Evolutionary conservation across 1,140 invertebrate genomes (phyloP).

Genomic region (Ladona fulva): DNA sequence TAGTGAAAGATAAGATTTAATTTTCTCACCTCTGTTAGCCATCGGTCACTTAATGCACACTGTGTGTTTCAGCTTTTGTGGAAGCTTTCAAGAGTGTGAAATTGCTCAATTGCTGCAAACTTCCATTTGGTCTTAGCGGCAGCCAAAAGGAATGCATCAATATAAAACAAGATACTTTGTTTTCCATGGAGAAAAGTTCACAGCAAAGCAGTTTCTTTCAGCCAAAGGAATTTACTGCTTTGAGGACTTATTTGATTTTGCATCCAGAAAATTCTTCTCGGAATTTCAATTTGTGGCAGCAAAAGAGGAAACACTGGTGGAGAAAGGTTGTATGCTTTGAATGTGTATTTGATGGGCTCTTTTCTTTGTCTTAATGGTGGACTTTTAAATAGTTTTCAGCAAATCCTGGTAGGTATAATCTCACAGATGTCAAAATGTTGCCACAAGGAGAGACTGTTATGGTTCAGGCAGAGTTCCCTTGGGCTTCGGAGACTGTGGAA

Average conservation of each 20-base stretch:
- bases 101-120: constrained; percentile 23
- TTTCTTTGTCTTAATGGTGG: background rate
- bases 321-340: constrained; percentile 11
- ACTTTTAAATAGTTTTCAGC: constrained; percentile 49
- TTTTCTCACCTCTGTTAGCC: too few relatives aligned
- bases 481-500: constrained; percentile 25
- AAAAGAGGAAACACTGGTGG: constrained; percentile 16
- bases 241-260: background rate
- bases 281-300: constrained; percentile 12
- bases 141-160: constrained; percentile 24
- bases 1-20: too few relatives aligned
- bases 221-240: background rate
- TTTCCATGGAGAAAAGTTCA: background rate
- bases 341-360: constrained; percentile 20
- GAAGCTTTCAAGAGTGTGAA: constrained; percentile 21
- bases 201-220: background rate
- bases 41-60: background rate
- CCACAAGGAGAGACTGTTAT: constrained; percentile 35
- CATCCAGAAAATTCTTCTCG: background rate
- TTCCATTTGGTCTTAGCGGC: constrained; percentile 47
- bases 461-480: constrained; percentile 43
- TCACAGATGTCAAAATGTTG: constrained; percentile 43
- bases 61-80: constrained; percentile 20
- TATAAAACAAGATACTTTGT: background rate
- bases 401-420: constrained; percentile 50